A percentile compares a stretch with the other conserved stretches of the same genome.
Evolutionary conservation across 2,113 vertebrate genomes (phyloP).

Genomic region (Cavia aperea): DNA sequence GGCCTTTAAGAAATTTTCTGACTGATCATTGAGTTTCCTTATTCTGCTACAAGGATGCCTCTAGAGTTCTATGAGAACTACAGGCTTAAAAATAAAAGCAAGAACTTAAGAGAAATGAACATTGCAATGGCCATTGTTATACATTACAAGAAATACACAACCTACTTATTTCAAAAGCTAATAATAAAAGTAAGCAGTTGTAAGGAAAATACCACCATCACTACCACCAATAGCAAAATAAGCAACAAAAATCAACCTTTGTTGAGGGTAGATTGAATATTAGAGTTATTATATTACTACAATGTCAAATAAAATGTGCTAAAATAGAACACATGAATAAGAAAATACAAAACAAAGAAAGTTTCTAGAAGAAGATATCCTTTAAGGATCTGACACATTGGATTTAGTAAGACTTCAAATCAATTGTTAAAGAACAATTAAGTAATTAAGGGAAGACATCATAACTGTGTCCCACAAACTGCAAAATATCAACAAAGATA

Average conservation of each 20-base stretch:
- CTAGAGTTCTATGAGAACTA: not conserved
- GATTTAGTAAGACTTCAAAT: not conserved
- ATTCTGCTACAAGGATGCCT: not conserved
- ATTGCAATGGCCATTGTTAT: not conserved
- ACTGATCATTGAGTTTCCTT: not conserved
- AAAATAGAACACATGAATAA: not conserved
- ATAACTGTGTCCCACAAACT: not conserved
- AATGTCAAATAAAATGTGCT: not conserved
- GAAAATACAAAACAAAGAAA: not conserved
- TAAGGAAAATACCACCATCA: not conserved
- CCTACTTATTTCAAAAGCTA: not conserved
- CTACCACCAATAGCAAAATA: not conserved
- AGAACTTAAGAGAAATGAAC: not conserved
- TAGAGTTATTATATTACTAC: not conserved
- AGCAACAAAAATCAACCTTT: not conserved
- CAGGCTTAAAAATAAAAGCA: not conserved
- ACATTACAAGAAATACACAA: not conserved
- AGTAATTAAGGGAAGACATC: not conserved
- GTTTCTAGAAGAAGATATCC: not conserved
- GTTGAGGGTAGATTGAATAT: not conserved
- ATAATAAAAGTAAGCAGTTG: not conserved
- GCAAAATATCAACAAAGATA: not conserved
- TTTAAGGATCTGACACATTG: not conserved
- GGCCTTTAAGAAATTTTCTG: not conserved
- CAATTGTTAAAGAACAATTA: not conserved